A percentile compares a stretch with the other conserved stretches of the same genome.
Conservation (phyloP, 2,888 invertebrate species). For the Stenodera caucasica region DNA sequence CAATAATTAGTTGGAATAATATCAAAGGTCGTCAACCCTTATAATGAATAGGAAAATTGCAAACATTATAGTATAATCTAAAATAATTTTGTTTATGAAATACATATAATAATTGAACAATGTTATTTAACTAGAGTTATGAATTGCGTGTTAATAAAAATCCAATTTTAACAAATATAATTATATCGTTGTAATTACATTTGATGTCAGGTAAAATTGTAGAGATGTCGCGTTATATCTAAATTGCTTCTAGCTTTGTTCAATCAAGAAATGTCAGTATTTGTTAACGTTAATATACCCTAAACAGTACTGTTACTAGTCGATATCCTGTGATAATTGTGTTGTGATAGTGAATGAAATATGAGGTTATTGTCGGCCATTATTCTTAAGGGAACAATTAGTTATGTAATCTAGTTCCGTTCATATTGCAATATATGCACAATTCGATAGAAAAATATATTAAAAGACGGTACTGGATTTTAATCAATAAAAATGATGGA, state of each 20-base stretch:
- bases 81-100: too few species aligned
- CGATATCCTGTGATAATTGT: slow-evolving; percentile 6
- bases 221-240: neutral
- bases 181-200: neutral
- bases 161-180: neutral
- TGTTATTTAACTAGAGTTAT: too few species aligned
- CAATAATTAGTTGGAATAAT: neutral
- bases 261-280: neutral
- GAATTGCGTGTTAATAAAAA: neutral
- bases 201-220: neutral
- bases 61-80: too few species aligned
- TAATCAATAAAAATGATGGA: slow-evolving; percentile 2
- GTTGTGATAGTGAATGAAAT: slow-evolving; percentile 4
- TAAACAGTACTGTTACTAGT: neutral
- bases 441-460: too few species aligned
- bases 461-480: neutral
- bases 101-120: too few species aligned
- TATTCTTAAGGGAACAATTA: slow-evolving; percentile 7
- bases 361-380: slow-evolving; percentile 2
- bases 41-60: too few species aligned
- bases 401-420: neutral
- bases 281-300: neutral
- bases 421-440: neutral
- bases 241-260: neutral
- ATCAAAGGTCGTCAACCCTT: neutral